phyloP scores from a whole-genome alignment of 2,113 vertebrate genomes.

The mouse (Mus musculus) region GRCm39 chr5:85002501-85003000 shows the following conservation, averaged over 20 bases:
- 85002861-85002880: conserved; percentile 17
- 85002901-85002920: background rate
- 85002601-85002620: background rate
- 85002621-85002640: background rate
- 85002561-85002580: background rate
- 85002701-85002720: background rate
- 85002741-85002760: background rate
- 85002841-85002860: background rate
- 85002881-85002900: background rate
- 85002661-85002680: background rate
- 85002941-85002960: background rate
- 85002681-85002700: background rate
- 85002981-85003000: background rate
- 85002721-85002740: background rate
- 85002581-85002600: background rate
- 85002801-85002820: background rate
- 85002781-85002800: background rate
- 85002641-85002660: background rate
- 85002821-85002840: background rate
- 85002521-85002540: background rate
- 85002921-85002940: background rate
- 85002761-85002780: background rate
- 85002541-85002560: background rate
- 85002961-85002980: background rate
- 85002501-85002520: background rate